Conservation (phyloP, 1,140 invertebrate species). For the Streblospio benedicti region DNA sequence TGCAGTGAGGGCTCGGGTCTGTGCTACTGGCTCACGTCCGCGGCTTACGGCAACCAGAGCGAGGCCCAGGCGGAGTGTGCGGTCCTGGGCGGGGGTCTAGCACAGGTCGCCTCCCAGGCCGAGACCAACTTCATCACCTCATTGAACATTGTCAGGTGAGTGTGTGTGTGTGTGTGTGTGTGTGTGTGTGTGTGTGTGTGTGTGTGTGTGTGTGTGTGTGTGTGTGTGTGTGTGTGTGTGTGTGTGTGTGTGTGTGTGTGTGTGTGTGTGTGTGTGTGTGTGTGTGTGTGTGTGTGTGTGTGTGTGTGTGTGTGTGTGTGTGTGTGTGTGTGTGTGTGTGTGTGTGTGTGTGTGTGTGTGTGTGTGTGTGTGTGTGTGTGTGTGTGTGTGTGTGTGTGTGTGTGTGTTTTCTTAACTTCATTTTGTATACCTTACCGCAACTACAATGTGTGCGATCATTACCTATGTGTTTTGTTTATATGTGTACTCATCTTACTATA, state of each 20-base stretch:
- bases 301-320: not conserved
- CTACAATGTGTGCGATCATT: too few species aligned
- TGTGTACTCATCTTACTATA: too few species aligned
- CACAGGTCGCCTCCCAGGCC: not conserved
- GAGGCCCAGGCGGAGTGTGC: too few species aligned
- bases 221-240: constrained; percentile 9
- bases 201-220: constrained; percentile 11
- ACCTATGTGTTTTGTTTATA: too few species aligned
- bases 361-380: too few species aligned
- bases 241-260: not conserved
- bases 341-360: not conserved
- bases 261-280: constrained; percentile 3
- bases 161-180: constrained; percentile 11
- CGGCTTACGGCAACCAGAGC: too few species aligned
- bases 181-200: constrained; percentile 10
- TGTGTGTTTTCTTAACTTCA: too few species aligned
- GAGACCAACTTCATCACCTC: not conserved
- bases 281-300: constrained; percentile 1
- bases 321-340: constrained; percentile 9
- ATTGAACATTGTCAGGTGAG: not conserved
- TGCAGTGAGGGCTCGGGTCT: too few species aligned
- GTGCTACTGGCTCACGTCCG: too few species aligned
- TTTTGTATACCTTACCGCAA: too few species aligned
- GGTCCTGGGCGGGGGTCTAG: too few species aligned
- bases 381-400: too few species aligned